Conservation (phyloP, 2,888 invertebrate species). For the Abrostola triplasia region DNA sequence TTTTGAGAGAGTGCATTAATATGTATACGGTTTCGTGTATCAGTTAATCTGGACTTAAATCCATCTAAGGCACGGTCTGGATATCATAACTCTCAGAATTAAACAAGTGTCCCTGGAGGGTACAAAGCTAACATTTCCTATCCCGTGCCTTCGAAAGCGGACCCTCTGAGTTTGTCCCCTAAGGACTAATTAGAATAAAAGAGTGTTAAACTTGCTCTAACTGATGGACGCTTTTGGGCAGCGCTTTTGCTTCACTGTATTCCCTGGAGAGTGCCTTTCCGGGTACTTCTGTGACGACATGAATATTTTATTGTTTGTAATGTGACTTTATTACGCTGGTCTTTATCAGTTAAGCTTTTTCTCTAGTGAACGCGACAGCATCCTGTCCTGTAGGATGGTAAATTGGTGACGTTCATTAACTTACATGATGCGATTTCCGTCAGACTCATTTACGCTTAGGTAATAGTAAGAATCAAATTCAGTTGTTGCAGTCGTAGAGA, state of each 20-base stretch:
- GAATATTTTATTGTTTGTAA: conserved; percentile 62
- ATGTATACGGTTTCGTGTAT: conserved; percentile 9
- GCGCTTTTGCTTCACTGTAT: conserved; percentile 59
- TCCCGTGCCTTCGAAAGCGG: conserved; percentile 53
- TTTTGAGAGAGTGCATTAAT: no score
- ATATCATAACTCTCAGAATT: conserved; percentile 67
- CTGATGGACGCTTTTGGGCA: conserved; percentile 73
- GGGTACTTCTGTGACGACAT: conserved; percentile 60
- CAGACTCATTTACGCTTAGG: no score
- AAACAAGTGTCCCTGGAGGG: conserved; percentile 69
- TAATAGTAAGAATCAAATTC: no score
- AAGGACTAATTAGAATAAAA: conserved; percentile 83
- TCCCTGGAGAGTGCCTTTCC: conserved; percentile 56
- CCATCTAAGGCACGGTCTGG: conserved; percentile 47
- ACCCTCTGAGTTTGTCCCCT: conserved; percentile 71
- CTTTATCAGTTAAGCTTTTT: not conserved
- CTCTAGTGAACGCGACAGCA: no score
- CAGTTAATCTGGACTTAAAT: conserved; percentile 28
- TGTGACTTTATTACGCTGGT: conserved; percentile 14
- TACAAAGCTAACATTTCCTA: conserved; percentile 64
- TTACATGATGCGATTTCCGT: no score
- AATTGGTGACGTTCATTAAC: no score
- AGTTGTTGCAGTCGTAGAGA: no score
- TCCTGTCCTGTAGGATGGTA: no score
- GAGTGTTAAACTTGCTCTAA: conserved; percentile 81